These are phyloP conservation scores for Thera obeliscata DNA, from an alignment of 2,888 invertebrate species.

Conservation along the genomic window DNA sequence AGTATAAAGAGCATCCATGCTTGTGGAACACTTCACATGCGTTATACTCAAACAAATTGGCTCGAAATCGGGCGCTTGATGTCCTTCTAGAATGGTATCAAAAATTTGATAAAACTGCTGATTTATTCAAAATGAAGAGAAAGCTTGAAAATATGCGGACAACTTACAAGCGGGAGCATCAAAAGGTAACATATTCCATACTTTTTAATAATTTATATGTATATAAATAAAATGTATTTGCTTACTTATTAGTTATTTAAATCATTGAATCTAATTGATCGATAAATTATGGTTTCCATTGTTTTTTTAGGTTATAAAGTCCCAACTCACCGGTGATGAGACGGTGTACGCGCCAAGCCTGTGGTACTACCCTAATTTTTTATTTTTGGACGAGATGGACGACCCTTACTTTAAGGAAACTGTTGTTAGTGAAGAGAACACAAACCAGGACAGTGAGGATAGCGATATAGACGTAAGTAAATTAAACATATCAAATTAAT, in stretches of 20 bases:
- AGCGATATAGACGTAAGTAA: neutral
- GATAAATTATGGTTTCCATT: neutral
- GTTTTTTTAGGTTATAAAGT: constrained; percentile 30
- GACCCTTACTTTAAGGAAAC: neutral
- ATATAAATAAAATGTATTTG: neutral
- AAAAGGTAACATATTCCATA: constrained; percentile 39
- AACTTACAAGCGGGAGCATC: constrained; percentile 45
- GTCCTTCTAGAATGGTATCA: constrained; percentile 21
- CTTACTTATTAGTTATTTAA: neutral
- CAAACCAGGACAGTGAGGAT: constrained; percentile 4
- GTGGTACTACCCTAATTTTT: constrained; percentile 50
- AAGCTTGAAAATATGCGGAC: constrained; percentile 49
- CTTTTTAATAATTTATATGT: neutral
- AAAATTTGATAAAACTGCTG: constrained; percentile 12
- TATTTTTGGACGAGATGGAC: constrained; percentile 22
- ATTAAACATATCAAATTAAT: neutral
- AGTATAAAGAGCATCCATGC: constrained; percentile 18
- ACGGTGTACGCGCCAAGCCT: constrained; percentile 32
- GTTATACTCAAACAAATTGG: constrained; percentile 34
- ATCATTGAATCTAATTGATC: neutral
- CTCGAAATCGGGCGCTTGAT: constrained; percentile 16
- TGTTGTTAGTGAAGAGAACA: neutral
- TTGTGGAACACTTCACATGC: constrained; percentile 46
- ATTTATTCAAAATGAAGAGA: constrained; percentile 37
- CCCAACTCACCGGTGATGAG: constrained; percentile 11